Base-by-base conservation (phyloP, 2,888 invertebrate genomes). In the Tipula unca region DNA sequence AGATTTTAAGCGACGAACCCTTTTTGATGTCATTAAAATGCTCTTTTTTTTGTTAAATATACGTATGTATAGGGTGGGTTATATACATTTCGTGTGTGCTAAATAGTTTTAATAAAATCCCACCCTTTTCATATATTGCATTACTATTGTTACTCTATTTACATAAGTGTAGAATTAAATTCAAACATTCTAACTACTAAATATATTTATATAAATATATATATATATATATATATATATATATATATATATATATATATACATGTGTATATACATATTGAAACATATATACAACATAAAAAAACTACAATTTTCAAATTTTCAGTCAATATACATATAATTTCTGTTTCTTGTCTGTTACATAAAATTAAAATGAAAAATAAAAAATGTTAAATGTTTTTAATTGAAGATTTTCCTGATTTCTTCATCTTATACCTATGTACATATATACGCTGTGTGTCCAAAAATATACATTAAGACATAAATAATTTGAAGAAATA, bases 21-120 rank as follows among this genome's bases (percentile, higher is more conserved):
- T 69, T 69, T 69, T 69, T 69, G 69, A 69, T 69, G 69, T 69
- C 69, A 69, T 69, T 69, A 69, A 69, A 69, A 69, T n/a, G n/a
- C n/a, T 69, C 17, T 25, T 69, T 69, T 69, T 69, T 48, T 17
- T 48, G n/a, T 32, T 6, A 32, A 32, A 54, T 20, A 17, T 54
- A 6, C 8, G 17, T 25, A 10, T 25, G 14, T 69, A 69, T 8
- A 69, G 25, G 69, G 25, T 69, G 69, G 69, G 20, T 69, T 69
- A 8, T 25, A 69, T 69, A 69, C 3, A n/a, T 25, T 69, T 69
- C 20, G 10, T 25, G 17, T 48, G 48, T 48, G 17, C 17, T 48
- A 17, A 17, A n/a, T 5, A 48, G 48, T 17, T 48, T 48, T n/a
- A 48, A 1, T 20, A 17, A 5, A n/a, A 42, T 8, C 25, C 20